Evolutionary conservation across 2,113 vertebrate genomes (phyloP).

Genomic region (Myanophis thanlyinensis): DNA sequence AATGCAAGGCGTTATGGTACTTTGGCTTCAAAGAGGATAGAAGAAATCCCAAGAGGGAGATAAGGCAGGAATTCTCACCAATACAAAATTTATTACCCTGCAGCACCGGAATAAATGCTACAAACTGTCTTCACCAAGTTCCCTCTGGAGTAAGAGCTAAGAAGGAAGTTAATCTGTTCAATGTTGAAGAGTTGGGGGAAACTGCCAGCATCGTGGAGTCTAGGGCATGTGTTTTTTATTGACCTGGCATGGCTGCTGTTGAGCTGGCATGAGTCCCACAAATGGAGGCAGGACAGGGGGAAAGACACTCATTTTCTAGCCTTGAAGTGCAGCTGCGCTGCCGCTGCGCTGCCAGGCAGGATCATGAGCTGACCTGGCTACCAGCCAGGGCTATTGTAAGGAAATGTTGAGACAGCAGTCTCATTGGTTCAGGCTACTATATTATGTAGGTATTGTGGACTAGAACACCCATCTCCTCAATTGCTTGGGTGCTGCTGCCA

Average conservation of each 20-base stretch:
- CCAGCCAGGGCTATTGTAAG: neutral
- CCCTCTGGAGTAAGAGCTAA: neutral
- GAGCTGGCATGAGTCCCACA: neutral
- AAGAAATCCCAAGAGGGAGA: neutral
- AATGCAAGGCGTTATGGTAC: neutral
- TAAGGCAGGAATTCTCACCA: neutral
- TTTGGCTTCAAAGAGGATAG: neutral
- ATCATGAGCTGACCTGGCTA: neutral
- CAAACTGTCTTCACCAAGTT: neutral
- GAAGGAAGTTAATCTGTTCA: neutral
- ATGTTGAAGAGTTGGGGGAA: neutral
- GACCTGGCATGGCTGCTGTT: neutral
- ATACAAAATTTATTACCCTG: neutral
- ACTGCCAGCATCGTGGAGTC: neutral
- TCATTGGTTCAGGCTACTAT: neutral
- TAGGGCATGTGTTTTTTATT: neutral
- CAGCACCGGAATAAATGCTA: neutral
- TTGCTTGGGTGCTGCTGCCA: neutral
- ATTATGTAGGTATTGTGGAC: neutral
- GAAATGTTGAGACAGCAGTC: neutral
- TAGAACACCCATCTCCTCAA: neutral
- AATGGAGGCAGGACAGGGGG: neutral
- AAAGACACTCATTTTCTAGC: neutral
- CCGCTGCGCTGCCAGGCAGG: neutral
- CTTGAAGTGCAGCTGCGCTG: neutral